Evolutionary conservation across 2,113 vertebrate genomes (phyloP), one percentile per base, ranked within the genome.

Genomic region (Heliornis fulica): DNA sequence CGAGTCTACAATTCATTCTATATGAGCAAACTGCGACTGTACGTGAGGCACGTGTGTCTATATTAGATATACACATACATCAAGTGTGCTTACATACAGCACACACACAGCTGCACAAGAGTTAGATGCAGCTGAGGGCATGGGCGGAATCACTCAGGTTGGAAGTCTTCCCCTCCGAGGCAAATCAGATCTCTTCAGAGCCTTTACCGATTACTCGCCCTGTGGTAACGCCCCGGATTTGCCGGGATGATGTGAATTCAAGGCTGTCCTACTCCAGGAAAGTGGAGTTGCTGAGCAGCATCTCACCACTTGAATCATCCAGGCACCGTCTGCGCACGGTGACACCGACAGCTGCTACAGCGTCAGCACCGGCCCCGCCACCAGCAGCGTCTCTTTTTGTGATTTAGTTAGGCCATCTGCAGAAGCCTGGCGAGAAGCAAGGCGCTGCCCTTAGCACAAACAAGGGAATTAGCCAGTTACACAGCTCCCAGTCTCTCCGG

Each of bases 81-180:
- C 29, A 25, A 20, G 8, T 5, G 5, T 11, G 5, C 15, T 46
- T 11, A 17, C 1, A 13, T 3, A 50, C 53, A 45, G 4, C 11
- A 1, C 1, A 2, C 1, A 2, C 3, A 0, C 1, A 29, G 5
- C 45, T 8, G 14, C 11, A 25, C 0, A 21, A 36, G 26, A 53
- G 4, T 6, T 3, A 21, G 28, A 32, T 2, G 20, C 1, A 54
- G 59, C 45, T 22, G 64, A 50, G 31, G 23, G 4, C 63, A 36
- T 2, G 29, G 32, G 53, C 7, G 41, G 31, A 48, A 31, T 3
- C 43, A 11, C 0, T 15, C 23, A 54, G 23, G 63, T 0, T 40
- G 63, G 40, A 54, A 54, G 50, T 34, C 19, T 16, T 31, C 38
- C 57, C 36, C 50, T 64, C 81, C 13, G 17, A 29, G 38, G 41